A percentile compares a stretch with the other conserved stretches of the same genome.
These are phyloP conservation scores for Sebastolobus alascanus DNA, from an alignment of 2,797 vertebrate genomes.

Conservation along the genomic window DNA sequence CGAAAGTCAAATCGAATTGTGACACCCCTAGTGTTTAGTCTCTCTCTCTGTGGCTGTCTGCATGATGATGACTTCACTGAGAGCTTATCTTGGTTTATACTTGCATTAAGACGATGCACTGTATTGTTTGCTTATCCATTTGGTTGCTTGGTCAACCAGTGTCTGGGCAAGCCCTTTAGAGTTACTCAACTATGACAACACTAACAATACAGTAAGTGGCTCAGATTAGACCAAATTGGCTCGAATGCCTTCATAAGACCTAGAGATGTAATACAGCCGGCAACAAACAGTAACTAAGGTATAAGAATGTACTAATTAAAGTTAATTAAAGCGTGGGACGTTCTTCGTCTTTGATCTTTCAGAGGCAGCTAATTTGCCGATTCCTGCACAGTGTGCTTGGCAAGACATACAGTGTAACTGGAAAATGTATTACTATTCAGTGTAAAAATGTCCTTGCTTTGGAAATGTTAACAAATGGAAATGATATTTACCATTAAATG, in stretches of 20 bases:
- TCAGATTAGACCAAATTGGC: constrained; percentile 39
- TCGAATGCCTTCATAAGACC: constrained; percentile 29
- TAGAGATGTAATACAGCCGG: constrained; percentile 31
- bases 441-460: not conserved
- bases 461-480: not conserved
- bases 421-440: not conserved
- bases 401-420: not conserved
- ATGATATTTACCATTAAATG: not conserved
- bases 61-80: constrained; percentile 39
- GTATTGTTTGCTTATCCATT: constrained; percentile 35
- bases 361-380: constrained; percentile 21
- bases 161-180: constrained; percentile 6
- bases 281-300: constrained; percentile 48
- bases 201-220: constrained; percentile 45
- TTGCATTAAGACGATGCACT: constrained; percentile 20
- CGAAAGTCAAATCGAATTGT: too few species aligned
- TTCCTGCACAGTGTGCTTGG: not conserved
- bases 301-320: constrained; percentile 59
- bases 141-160: constrained; percentile 45
- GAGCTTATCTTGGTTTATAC: constrained; percentile 42
- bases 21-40: not conserved
- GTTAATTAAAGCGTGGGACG: constrained; percentile 36
- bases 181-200: constrained; percentile 21
- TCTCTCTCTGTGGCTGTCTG: constrained; percentile 17
- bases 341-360: constrained; percentile 32